Evolutionary conservation across 1,140 invertebrate genomes (phyloP).

Genomic region (Neodiprion virginianus): DNA sequence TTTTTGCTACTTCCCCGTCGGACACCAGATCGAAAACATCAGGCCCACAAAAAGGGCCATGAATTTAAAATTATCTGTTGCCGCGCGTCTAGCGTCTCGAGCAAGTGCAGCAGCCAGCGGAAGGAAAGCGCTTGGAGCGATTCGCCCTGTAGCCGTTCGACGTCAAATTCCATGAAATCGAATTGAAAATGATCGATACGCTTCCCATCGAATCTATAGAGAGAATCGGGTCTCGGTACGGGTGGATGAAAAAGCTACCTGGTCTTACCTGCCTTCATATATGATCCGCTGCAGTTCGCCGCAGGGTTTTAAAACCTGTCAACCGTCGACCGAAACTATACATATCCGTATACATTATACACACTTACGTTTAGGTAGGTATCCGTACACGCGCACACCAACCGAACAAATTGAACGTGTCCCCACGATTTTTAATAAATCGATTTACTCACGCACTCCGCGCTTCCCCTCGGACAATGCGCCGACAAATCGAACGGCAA

Average conservation of each 20-base stretch:
- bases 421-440: background rate
- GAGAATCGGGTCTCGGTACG: background rate
- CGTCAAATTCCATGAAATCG: background rate
- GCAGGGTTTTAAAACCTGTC: background rate
- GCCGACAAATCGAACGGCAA: no score
- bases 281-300: no score
- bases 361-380: background rate
- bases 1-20: no score
- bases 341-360: background rate
- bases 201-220: background rate
- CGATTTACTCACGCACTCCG: background rate
- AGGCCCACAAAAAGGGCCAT: no score
- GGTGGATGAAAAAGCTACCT: background rate
- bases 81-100: no score
- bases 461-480: no score
- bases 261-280: background rate
- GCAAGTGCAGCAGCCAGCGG: no score
- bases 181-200: slow-evolving; percentile 5
- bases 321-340: background rate
- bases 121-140: no score
- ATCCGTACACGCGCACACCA: background rate
- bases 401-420: slow-evolving; percentile 29
- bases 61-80: no score
- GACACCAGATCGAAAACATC: no score
- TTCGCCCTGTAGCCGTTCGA: no score